Evolutionary conservation across 2,888 invertebrate genomes (phyloP).

Genomic region (Catocala sponsa): DNA sequence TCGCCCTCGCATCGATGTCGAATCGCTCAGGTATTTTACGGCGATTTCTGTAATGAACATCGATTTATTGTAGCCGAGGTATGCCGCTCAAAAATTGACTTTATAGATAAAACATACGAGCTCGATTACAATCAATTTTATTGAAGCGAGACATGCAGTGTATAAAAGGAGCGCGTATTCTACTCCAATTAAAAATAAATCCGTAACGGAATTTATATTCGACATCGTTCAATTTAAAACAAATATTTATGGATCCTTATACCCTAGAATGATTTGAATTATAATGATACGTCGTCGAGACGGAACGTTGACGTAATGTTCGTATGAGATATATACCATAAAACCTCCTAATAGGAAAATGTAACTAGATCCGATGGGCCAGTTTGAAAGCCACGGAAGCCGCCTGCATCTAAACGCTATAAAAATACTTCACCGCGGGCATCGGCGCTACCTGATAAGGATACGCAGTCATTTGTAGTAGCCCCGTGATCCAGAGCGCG

Average conservation of each 20-base stretch:
- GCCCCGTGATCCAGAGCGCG: conserved; percentile 68
- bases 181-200: conserved; percentile 72
- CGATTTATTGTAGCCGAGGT: conserved; percentile 80
- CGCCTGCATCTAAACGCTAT: conserved; percentile 74
- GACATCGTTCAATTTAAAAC: conserved; percentile 56
- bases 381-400: conserved; percentile 75
- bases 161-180: conserved; percentile 60
- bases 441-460: conserved; percentile 83
- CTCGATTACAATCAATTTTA: conserved; percentile 75
- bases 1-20: conserved; percentile 67
- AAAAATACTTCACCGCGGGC: conserved; percentile 83
- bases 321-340: conserved; percentile 54
- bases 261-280: conserved; percentile 32
- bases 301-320: conserved; percentile 52
- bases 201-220: conserved; percentile 69
- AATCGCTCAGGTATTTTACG: conserved; percentile 82
- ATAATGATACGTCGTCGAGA: conserved; percentile 42
- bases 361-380: conserved; percentile 71
- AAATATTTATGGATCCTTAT: conserved; percentile 65
- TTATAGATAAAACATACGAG: conserved; percentile 76
- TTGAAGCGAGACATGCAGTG: conserved; percentile 67
- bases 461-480: conserved; percentile 83
- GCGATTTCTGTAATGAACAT: conserved; percentile 84
- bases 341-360: conserved; percentile 71
- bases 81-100: conserved; percentile 75